These are phyloP conservation scores for Melanogrammus aeglefinus DNA, from an alignment of 2,797 vertebrate genomes.

Conservation along the genomic window DNA sequence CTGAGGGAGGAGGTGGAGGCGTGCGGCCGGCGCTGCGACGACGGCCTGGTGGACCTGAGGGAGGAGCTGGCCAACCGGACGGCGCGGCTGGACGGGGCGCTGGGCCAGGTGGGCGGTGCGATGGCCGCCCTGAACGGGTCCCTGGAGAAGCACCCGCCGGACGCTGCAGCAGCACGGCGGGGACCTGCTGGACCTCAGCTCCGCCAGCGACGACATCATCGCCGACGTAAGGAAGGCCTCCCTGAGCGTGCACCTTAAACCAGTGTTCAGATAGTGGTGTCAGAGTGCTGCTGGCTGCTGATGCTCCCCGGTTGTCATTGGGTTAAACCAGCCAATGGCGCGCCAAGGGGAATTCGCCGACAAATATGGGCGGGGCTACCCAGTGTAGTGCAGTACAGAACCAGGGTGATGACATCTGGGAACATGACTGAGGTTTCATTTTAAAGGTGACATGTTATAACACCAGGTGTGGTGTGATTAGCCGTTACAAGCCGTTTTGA, in stretches of 20 bases:
- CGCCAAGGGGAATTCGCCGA: too few relatives aligned
- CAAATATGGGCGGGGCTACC: too few relatives aligned
- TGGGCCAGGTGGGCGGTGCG: conserved; percentile 71
- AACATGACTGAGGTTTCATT: too few relatives aligned
- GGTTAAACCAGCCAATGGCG: too few relatives aligned
- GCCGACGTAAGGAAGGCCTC: conserved; percentile 65
- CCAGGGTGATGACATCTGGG: not conserved
- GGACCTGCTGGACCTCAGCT: conserved; percentile 71
- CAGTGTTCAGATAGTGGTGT: too few relatives aligned
- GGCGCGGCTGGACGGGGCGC: conserved; percentile 71
- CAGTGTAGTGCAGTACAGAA: not conserved
- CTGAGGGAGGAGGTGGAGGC: conserved; percentile 71
- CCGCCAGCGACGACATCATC: conserved; percentile 74
- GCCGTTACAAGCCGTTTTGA: too few relatives aligned
- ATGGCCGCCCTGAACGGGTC: conserved; percentile 83
- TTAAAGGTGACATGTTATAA: too few relatives aligned
- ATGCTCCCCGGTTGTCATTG: too few relatives aligned
- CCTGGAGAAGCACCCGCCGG: conserved; percentile 79
- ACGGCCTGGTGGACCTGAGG: conserved; percentile 60
- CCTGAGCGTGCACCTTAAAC: too few relatives aligned
- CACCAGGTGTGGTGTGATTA: too few relatives aligned
- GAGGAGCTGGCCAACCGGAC: conserved; percentile 75
- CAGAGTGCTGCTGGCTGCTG: too few relatives aligned
- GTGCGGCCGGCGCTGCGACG: conserved; percentile 63
- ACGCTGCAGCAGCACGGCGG: conserved; percentile 77